Conservation (phyloP, 2,797 vertebrate genomes). For the Todus mexicanus region DNA sequence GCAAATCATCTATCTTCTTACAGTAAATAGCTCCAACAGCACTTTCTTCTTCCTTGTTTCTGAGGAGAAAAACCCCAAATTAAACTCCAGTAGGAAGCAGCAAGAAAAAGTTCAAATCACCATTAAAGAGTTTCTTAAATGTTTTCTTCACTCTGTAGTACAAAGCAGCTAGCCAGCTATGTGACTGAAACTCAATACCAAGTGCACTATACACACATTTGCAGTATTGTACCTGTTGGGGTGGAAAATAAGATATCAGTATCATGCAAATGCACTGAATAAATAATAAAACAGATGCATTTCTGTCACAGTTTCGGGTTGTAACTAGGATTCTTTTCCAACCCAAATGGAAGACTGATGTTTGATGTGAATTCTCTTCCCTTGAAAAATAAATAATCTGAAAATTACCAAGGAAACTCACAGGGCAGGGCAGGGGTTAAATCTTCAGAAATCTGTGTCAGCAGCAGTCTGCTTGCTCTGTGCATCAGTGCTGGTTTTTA, state of each 20-base stretch:
- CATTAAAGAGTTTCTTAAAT: not conserved
- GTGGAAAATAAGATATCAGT: not conserved
- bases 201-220: not conserved
- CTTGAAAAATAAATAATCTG: not conserved
- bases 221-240: not conserved
- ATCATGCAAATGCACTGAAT: not conserved
- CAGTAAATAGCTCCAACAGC: slow-evolving; percentile 77
- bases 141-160: accelerated
- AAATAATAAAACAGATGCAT: not conserved
- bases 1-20: slow-evolving; percentile 77
- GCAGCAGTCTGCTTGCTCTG: not conserved
- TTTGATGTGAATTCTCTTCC: not conserved
- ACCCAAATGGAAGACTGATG: not conserved
- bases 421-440: not conserved
- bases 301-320: not conserved
- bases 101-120: not conserved
- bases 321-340: not conserved
- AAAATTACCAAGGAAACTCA: not conserved
- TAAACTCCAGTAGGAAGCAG: not conserved
- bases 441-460: not conserved
- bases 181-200: not conserved
- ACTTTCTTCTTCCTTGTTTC: slow-evolving; percentile 76
- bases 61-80: slow-evolving; percentile 18
- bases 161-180: not conserved
- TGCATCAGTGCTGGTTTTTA: not conserved